Evolutionary conservation across 1,140 invertebrate genomes (phyloP).

Genomic region (Drosophila bifasciata): DNA sequence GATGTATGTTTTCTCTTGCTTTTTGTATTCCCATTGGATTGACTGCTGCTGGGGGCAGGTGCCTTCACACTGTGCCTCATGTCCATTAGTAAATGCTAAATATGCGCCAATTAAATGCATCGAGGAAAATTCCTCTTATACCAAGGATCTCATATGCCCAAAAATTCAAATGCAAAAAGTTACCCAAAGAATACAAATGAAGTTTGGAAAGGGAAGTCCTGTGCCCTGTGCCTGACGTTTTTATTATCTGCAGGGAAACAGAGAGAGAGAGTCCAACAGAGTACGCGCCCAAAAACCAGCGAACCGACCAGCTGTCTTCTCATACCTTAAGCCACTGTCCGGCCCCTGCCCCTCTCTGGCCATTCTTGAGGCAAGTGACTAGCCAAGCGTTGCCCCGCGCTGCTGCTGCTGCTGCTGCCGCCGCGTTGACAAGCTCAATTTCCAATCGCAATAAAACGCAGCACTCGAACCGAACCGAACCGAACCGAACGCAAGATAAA

Average conservation of each 20-base stretch:
- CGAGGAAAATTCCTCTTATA: slow-evolving; percentile 66
- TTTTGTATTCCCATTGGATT: slow-evolving; percentile 34
- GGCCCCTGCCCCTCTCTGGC: slow-evolving; percentile 1
- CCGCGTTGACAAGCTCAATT: slow-evolving; percentile 82
- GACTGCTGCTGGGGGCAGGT: slow-evolving; percentile 50
- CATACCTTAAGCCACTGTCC: too few relatives aligned
- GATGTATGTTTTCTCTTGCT: not conserved
- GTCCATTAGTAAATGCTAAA: slow-evolving; percentile 82
- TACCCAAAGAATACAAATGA: slow-evolving; percentile 16
- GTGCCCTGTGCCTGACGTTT: slow-evolving; percentile 75
- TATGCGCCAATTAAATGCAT: slow-evolving; percentile 77
- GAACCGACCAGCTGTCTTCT: slow-evolving; percentile 52
- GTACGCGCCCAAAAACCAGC: slow-evolving; percentile 56
- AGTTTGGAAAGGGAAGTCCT: slow-evolving; percentile 10
- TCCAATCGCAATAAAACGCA: slow-evolving; percentile 83
- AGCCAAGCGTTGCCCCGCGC: slow-evolving; percentile 69
- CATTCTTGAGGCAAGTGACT: slow-evolving; percentile 42
- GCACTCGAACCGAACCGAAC: slow-evolving; percentile 62
- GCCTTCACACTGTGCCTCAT: slow-evolving; percentile 70
- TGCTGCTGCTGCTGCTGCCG: slow-evolving; percentile 6
- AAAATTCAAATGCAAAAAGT: slow-evolving; percentile 76
- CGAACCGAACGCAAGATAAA: slow-evolving; percentile 70
- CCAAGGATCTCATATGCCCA: slow-evolving; percentile 53
- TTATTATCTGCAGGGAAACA: slow-evolving; percentile 61
- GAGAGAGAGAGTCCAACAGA: slow-evolving; percentile 4